Base-by-base conservation (phyloP, 2,888 invertebrate genomes). In the Phortica magna region DNA sequence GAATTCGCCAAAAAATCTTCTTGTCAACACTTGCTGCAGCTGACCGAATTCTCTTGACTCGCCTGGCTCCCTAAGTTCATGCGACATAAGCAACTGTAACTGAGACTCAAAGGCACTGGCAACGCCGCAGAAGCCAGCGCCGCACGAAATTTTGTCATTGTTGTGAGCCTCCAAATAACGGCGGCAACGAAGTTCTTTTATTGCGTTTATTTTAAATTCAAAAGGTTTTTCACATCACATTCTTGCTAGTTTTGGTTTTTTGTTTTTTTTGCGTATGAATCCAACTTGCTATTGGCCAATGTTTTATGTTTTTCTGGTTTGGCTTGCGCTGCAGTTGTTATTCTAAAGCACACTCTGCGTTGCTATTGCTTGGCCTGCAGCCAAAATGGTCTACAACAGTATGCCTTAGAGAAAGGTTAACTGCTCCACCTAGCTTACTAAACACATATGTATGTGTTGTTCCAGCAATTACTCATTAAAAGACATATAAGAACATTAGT, bases 11-110 rank as follows among this genome's bases (percentile, higher is more conserved):
- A 70, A 53, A 70, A 31, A 70, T 31, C n/a, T 53, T 70, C 70
- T 71, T 71, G 70, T 71, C 70, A 71, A 71, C 70, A 71, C 70
- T 71, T 71, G 39, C 70, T 39, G 65, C 65, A 65, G 31, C 31
- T 41, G 41, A 48, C 14, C 48, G 48, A 48, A 14, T 48, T 48
- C 48, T 14, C 14, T 9, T 48, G 10, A 14, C 14, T 48, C 48
- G 48, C 48, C 48, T 48, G 48, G 48, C 48, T 12, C 31, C 31
- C 31, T 31, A 31, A 31, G 31, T 31, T 31, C 31, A 31, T 31
- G 31, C 48, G 14, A 48, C 9, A 48, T 12, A 48, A 48, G 48
- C 48, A 48, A 48, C 14, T 48, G 48, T 12, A 48, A 48, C 48
- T 48, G 48, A 48, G 48, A 48, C 48, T 48, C 48, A 48, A 48